Evolutionary conservation across 2,888 invertebrate species (phyloP), one percentile per base, ranked within the genome.

Genomic region (Synergus laeviventris): DNA sequence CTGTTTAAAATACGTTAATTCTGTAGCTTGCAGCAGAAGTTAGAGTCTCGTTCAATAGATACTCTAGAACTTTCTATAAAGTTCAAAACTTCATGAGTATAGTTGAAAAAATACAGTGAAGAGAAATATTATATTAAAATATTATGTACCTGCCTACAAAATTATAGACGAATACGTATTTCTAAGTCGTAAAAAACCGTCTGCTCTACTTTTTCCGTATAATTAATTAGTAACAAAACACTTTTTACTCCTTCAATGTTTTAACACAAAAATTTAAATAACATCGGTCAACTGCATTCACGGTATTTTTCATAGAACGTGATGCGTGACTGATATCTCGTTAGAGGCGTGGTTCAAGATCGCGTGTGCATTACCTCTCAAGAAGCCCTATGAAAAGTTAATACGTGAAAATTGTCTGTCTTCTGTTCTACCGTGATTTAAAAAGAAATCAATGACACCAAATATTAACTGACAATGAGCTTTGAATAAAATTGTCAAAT

Each of bases 371-470:
- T 74, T 49, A 56, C 62, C 78, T 77, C 77, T 79, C 79, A 78
- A 77, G 83, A 83, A 83, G 80, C 83, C 83, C 74, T 80, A 79
- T 76, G 42, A 31, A 70, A 70, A 70, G 49, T 45, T 70, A 70
- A 70, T 70, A 31, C 49, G 70, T 31, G 49, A 70, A 49, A 70
- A 49, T n/a, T 70, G 70, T 70, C 70, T 45, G 49, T 16, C 31
- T 70, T 49, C n/a, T 49, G 49, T 49, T n/a, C 49, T n/a, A 70
- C 16, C 45, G 11, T 39, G 49, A 49, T 31, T 49, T 8, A 24
- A n/a, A 16, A 70, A 31, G 31, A 31, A 70, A 70, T 49, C 70
- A 70, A 49, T 70, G 49, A 5, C 1, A 59, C 1, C 12, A 24
- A 24, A 59, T 21, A 1, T 59, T n/a, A n/a, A n/a, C n/a, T n/a